Evolutionary conservation across 2,113 vertebrate species (phyloP).

Genomic region (Calidris pygmaea): DNA sequence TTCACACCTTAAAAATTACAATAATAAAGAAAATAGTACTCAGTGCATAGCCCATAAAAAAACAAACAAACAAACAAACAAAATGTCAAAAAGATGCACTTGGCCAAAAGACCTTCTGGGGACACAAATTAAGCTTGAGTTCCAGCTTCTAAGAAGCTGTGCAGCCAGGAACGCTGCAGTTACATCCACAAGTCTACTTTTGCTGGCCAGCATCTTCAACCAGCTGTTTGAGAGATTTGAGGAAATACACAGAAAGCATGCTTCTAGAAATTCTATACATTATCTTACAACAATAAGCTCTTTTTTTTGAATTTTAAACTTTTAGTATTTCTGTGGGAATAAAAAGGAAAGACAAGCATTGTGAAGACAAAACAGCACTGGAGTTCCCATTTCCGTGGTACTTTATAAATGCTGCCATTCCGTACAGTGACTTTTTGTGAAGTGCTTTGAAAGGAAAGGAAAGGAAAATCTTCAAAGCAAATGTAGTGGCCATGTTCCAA

Average conservation of each 20-base stretch:
- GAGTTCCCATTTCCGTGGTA: constrained; percentile 56
- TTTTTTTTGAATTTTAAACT: constrained; percentile 53
- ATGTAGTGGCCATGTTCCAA: neutral
- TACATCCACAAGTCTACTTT: neutral
- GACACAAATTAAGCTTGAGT: neutral
- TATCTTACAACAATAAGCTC: neutral
- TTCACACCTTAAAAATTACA: neutral
- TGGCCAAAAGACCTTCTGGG: neutral
- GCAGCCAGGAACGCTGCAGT: neutral
- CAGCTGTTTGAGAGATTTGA: neutral
- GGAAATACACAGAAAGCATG: constrained; percentile 7
- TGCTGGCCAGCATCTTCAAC: neutral
- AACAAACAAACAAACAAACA: neutral
- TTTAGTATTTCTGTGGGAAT: constrained; percentile 45
- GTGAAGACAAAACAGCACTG: constrained; percentile 43
- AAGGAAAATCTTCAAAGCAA: constrained; percentile 35
- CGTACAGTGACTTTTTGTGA: neutral
- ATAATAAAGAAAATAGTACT: neutral
- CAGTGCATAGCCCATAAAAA: neutral
- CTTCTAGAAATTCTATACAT: constrained; percentile 25
- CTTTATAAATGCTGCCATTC: constrained; percentile 49
- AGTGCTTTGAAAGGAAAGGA: constrained; percentile 48
- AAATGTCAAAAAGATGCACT: neutral
- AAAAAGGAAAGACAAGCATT: constrained; percentile 25
- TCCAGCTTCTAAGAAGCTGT: neutral